Evolutionary conservation across 2,113 vertebrate species (phyloP).

Genomic region (Turnix velox): DNA sequence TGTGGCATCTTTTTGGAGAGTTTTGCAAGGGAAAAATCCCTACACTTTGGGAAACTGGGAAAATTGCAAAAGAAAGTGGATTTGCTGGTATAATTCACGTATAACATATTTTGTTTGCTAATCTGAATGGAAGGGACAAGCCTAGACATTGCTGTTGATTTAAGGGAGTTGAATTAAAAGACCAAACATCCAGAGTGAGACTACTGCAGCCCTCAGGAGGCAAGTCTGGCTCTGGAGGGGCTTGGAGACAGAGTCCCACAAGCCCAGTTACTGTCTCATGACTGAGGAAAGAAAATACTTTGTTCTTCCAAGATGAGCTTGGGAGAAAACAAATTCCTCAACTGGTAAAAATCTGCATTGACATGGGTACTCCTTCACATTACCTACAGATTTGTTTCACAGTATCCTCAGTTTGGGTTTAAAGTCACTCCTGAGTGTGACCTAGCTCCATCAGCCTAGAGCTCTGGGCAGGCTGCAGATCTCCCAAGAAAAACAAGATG

Average conservation of each 20-base stretch:
- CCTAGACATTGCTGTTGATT: background rate
- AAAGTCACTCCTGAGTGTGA: background rate
- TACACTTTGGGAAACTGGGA: background rate
- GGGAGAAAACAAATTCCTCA: background rate
- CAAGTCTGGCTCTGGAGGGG: background rate
- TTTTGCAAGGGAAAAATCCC: background rate
- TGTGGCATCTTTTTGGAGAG: constrained; percentile 36
- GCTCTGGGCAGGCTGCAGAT: background rate
- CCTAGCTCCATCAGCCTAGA: background rate
- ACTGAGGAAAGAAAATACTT: background rate
- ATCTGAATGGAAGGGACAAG: background rate
- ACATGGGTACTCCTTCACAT: background rate
- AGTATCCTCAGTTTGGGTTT: background rate
- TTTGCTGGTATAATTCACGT: constrained; percentile 38
- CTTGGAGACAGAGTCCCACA: background rate
- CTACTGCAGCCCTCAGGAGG: background rate
- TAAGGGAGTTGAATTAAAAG: constrained; percentile 41
- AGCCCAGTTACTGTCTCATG: background rate
- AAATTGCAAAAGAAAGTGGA: background rate
- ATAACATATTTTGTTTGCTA: constrained; percentile 33
- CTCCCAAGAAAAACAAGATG: background rate
- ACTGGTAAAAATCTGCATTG: background rate
- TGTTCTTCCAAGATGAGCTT: background rate
- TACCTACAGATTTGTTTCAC: background rate
- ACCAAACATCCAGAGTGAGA: background rate